These are phyloP conservation scores for Malthinus flaveolus DNA, from an alignment of 2,888 invertebrate genomes.

Conservation along the genomic window DNA sequence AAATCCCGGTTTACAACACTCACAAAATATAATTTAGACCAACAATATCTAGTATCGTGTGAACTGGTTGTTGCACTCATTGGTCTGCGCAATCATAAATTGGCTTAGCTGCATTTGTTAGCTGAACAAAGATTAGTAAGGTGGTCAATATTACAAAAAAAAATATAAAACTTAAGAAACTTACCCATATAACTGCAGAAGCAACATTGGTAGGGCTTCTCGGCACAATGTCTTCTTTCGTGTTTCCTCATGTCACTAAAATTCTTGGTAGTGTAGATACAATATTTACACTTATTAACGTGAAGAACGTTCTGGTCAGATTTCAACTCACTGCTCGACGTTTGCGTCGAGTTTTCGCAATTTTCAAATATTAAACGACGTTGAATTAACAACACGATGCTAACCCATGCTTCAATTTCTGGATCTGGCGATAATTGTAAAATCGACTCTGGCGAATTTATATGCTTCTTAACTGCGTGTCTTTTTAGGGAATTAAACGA, in stretches of 20 bases:
- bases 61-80: no score
- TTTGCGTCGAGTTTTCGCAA: slow-evolving; percentile 5
- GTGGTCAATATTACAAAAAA: no score
- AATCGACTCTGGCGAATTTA: slow-evolving; percentile 47
- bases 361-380: slow-evolving; percentile 22
- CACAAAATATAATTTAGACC: no score
- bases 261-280: slow-evolving; percentile 34
- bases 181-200: slow-evolving; percentile 50
- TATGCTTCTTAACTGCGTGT: slow-evolving; percentile 60
- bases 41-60: no score
- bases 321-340: no score
- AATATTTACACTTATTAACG: slow-evolving; percentile 16
- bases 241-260: slow-evolving; percentile 51
- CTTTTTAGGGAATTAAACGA: slow-evolving; percentile 59
- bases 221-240: slow-evolving; percentile 55
- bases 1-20: no score
- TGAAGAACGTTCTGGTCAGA: no score
- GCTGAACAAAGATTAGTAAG: no score
- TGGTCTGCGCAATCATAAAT: no score
- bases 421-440: slow-evolving; percentile 37
- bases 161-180: not conserved
- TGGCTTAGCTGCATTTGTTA: no score
- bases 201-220: slow-evolving; percentile 55
- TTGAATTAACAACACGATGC: slow-evolving; percentile 41
- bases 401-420: slow-evolving; percentile 41